Conservation (phyloP, 1,140 invertebrate species). For the Venustaconcha ellipsiformis region DNA sequence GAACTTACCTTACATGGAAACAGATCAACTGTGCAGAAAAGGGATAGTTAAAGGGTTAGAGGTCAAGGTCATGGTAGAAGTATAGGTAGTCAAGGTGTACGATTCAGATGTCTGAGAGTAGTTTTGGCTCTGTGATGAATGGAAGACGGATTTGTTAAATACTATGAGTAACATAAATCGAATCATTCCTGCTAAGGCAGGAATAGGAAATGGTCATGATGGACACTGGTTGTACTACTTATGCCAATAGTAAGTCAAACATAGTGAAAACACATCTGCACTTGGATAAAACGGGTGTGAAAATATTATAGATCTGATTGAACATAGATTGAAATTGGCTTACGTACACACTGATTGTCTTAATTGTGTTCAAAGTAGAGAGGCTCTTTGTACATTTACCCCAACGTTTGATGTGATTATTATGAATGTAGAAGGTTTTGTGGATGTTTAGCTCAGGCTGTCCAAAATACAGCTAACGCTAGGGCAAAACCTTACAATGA, state of each 20-base stretch:
- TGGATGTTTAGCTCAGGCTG: too few relatives aligned
- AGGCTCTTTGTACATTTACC: constrained; percentile 24
- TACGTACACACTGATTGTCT: constrained; percentile 19
- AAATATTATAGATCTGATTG: constrained; percentile 21
- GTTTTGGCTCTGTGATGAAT: not conserved
- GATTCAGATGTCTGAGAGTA: not conserved
- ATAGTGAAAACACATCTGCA: constrained; percentile 10
- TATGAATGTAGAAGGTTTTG: constrained; percentile 25
- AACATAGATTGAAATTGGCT: constrained; percentile 10
- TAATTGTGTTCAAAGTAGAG: constrained; percentile 23
- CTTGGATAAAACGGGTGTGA: constrained; percentile 15
- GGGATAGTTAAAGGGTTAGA: not conserved
- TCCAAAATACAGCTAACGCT: too few relatives aligned
- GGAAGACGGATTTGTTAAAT: not conserved
- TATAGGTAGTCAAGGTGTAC: not conserved
- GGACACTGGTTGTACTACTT: too few relatives aligned
- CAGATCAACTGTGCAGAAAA: too few relatives aligned
- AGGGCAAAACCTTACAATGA: too few relatives aligned
- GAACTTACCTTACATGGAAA: too few relatives aligned
- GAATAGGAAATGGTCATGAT: constrained; percentile 14
- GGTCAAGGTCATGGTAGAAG: not conserved
- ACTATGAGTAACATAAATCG: not conserved
- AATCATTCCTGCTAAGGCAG: constrained; percentile 1
- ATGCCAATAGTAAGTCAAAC: too few relatives aligned
- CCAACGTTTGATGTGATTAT: constrained; percentile 35